Evolutionary conservation across 2,888 invertebrate species (phyloP), one percentile per base, ranked within the genome.

Genomic region (Oeneis ivallda): DNA sequence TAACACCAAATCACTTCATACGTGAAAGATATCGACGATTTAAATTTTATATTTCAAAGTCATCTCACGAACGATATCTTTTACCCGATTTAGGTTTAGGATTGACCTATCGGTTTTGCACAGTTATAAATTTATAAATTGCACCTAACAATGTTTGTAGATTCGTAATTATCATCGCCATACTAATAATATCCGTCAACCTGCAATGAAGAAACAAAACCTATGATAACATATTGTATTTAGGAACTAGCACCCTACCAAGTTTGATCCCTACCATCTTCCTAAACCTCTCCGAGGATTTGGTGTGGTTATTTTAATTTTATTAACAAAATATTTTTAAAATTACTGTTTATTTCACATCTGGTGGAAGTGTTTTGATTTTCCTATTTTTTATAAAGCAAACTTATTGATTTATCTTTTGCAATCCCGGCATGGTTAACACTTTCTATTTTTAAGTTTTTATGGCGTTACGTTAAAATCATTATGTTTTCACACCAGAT

Each of bases 331-430:
- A 79, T 83, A 78, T 83, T 88, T 83, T 75, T 64, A 58, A 71
- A 82, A 76, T 86, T 87, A 81, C 78, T 70, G 81, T 88, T 89
- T 79, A 41, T 87, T 89, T 88, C 76, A 84, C 85, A 88, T 91
- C 89, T 89, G 90, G 89, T 92, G 91, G 89, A 91, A 91, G 92
- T 91, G 89, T 87, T 91, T 90, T 92, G 90, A 90, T 91, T 92
- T 89, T 92, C 92, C 91, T 91, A 80, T 88, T 87, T 92, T 90
- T 71, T 84, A 85, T 79, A 78, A 84, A 87, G 81, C 87, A 85
- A 85, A 83, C 65, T 82, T 85, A 84, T 82, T 84, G 75, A 79
- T 79, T 83, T 83, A 78, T 87, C 76, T 77, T 87, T 89, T 86
- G 89, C 84, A 69, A 82, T 87, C 90, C 91, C 81, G 81, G 89